Evolutionary conservation across 2,888 invertebrate genomes (phyloP).

Genomic region (Melanargia galathea): DNA sequence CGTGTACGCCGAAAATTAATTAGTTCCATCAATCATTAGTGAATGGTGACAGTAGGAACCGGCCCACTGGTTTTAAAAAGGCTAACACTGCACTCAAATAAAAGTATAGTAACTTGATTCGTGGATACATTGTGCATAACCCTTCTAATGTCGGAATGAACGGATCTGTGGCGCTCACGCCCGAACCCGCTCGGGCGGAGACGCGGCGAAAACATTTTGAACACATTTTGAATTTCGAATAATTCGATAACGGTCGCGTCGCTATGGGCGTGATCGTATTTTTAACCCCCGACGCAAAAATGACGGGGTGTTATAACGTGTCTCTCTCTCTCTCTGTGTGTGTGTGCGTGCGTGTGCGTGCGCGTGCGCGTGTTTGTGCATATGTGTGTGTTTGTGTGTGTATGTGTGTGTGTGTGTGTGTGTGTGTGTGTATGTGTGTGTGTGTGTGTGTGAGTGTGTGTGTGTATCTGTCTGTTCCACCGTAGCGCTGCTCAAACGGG

Average conservation of each 20-base stretch:
- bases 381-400: too few relatives aligned
- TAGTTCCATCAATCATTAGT: slow-evolving; percentile 79
- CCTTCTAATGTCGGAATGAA: slow-evolving; percentile 55
- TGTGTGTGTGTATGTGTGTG: too few relatives aligned
- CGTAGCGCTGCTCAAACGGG: too few relatives aligned
- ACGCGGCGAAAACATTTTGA: slow-evolving; percentile 72
- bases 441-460: too few relatives aligned
- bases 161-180: slow-evolving; percentile 47
- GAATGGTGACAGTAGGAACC: slow-evolving; percentile 68
- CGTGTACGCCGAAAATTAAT: slow-evolving; percentile 75
- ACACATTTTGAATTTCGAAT: slow-evolving; percentile 47
- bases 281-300: too few relatives aligned
- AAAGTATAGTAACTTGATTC: slow-evolving; percentile 73
- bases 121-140: slow-evolving; percentile 66
- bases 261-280: slow-evolving; percentile 1
- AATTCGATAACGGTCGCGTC: slow-evolving; percentile 32
- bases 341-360: too few relatives aligned
- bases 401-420: too few relatives aligned
- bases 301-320: too few relatives aligned
- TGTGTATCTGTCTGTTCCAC: too few relatives aligned
- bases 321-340: too few relatives aligned
- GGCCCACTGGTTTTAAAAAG: slow-evolving; percentile 72
- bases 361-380: too few relatives aligned
- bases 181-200: slow-evolving; percentile 64
- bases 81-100: slow-evolving; percentile 54